Percentiles rank a stretch among this genome's conserved stretches.
Conservation (phyloP, 1,140 invertebrate genomes). For the Nasonia giraulti region DNA sequence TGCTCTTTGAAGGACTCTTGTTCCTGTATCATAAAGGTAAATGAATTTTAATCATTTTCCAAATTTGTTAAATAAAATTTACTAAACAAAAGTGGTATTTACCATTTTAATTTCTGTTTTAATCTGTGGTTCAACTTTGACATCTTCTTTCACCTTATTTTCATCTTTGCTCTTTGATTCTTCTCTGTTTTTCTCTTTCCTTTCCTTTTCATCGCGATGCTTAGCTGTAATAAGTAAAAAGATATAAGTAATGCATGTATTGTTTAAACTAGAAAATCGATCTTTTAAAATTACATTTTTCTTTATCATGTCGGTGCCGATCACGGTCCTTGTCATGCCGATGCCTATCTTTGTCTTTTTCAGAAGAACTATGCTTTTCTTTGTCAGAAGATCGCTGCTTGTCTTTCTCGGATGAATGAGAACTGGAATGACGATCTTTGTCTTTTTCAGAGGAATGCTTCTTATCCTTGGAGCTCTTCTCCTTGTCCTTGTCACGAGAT, state of each 20-base stretch:
- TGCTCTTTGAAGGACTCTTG: conserved; percentile 65
- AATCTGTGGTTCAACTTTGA: conserved; percentile 54
- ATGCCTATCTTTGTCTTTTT: conserved; percentile 74
- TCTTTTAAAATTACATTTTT: conserved; percentile 65
- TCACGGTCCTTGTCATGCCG: conserved; percentile 78
- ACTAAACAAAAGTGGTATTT: conserved; percentile 31
- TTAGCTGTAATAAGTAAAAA: conserved; percentile 60
- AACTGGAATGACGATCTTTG: conserved; percentile 71
- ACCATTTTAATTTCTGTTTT: conserved; percentile 66
- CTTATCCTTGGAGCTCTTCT: conserved; percentile 75
- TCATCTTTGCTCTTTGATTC: conserved; percentile 62
- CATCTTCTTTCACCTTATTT: conserved; percentile 60
- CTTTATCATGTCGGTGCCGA: conserved; percentile 71
- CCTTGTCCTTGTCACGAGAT: conserved; percentile 74
- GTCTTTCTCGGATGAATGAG: conserved; percentile 72
- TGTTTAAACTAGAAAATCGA: conserved; percentile 1
- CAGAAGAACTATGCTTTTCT: conserved; percentile 73
- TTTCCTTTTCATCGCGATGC: conserved; percentile 69
- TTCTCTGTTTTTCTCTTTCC: conserved; percentile 67
- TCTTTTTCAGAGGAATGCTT: conserved; percentile 75
- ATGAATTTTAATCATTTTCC: conserved; percentile 39
- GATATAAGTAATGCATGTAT: conserved; percentile 33
- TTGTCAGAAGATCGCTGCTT: conserved; percentile 74
- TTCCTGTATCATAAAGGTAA: conserved; percentile 57
- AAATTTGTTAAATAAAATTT: conserved; percentile 26